Evolutionary conservation across 2,113 vertebrate genomes (phyloP).

Genomic region (Chionomys nivalis): DNA sequence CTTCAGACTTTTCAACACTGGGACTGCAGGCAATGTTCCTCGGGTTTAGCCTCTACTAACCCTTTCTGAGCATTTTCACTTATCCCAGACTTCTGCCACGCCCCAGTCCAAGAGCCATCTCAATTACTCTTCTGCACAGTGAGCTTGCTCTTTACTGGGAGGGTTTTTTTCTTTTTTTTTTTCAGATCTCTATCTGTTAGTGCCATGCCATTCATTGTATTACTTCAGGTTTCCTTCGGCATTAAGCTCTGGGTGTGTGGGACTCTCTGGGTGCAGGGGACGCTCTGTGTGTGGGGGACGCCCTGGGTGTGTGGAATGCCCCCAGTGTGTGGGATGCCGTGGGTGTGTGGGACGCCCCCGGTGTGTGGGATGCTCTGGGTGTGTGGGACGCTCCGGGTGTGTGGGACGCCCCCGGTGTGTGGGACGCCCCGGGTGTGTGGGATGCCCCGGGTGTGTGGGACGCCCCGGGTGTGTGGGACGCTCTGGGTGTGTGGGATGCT

Average conservation of each 20-base stretch:
- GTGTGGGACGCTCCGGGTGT: too few species aligned
- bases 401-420: too few species aligned
- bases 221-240: background rate
- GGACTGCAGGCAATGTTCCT: too few species aligned
- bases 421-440: too few species aligned
- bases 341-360: fast-evolving
- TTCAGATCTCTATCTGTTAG: background rate
- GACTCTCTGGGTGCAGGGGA: too few species aligned
- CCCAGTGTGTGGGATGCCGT: too few species aligned
- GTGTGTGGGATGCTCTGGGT: too few species aligned
- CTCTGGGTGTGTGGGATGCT: background rate
- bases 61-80: background rate
- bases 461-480: background rate
- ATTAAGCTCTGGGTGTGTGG: background rate
- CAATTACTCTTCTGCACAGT: fast-evolving
- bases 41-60: background rate
- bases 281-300: too few species aligned
- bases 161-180: too few species aligned
- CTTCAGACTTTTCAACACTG: background rate
- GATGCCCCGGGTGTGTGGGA: too few species aligned
- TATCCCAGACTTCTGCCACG: background rate
- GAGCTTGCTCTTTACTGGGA: background rate
- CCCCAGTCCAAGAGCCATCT: background rate
- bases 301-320: too few species aligned
- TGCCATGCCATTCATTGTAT: background rate